phyloP scores from a whole-genome alignment of 2,888 invertebrate genomes.

The Idaea straminata region DNA sequence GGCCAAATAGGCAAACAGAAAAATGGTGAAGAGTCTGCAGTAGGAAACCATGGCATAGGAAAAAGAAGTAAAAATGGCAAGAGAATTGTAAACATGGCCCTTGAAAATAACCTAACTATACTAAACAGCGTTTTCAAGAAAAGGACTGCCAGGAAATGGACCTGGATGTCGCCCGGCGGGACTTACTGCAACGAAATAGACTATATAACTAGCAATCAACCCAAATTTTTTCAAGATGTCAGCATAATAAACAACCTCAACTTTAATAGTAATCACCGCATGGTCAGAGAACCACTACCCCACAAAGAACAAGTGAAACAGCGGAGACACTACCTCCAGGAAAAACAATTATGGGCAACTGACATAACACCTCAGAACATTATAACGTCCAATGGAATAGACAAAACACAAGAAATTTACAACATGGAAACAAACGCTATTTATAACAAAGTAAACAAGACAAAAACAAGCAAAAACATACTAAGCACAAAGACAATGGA shows the following conservation, averaged over 20 bases:
- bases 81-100: background rate
- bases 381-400: too few species aligned
- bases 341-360: too few species aligned
- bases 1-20: background rate
- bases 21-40: background rate
- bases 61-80: constrained; percentile 6
- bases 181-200: background rate
- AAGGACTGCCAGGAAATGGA: background rate
- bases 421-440: too few species aligned
- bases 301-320: constrained; percentile 5
- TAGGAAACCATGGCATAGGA: constrained; percentile 1
- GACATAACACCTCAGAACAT: too few species aligned
- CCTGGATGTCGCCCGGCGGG: constrained; percentile 4
- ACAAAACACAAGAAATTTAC: too few species aligned
- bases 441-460: too few species aligned
- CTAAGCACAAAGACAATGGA: too few species aligned
- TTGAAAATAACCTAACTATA: constrained; percentile 5
- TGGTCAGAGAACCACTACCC: background rate
- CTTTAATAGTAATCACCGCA: background rate
- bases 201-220: background rate
- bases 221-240: background rate
- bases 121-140: constrained; percentile 5
- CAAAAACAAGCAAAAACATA: too few species aligned
- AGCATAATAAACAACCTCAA: background rate
- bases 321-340: too few species aligned